phyloP scores from a whole-genome alignment of 2,888 invertebrate species.

The Archaeoteleia sp. region DNA sequence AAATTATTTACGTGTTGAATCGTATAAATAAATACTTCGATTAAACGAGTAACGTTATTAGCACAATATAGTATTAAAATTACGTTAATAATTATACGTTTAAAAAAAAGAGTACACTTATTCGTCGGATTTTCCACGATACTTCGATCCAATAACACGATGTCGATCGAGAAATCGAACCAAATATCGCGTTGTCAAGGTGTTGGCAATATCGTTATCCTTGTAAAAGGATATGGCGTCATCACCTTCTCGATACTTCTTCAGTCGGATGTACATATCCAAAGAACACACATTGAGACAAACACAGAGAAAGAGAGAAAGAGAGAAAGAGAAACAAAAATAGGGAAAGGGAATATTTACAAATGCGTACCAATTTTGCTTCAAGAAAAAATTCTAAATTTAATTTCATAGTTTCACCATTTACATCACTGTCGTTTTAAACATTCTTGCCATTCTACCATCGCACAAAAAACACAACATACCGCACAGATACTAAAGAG shows the following conservation, averaged over 20 bases:
- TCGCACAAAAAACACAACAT: no score
- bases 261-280: constrained; percentile 38
- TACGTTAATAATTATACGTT: not conserved
- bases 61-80: no score
- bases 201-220: constrained; percentile 46
- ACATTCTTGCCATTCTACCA: no score
- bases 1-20: no score
- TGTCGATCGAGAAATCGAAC: constrained; percentile 40
- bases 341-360: constrained; percentile 17
- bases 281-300: constrained; percentile 30
- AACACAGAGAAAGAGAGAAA: constrained; percentile 25
- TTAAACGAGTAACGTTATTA: no score
- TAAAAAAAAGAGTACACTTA: not conserved
- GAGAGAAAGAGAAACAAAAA: constrained; percentile 5
- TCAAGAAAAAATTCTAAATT: no score
- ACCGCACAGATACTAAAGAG: no score
- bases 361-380: no score
- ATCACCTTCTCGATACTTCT: constrained; percentile 48
- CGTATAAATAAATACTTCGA: no score
- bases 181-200: constrained; percentile 50
- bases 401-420: no score
- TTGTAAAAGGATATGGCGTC: constrained; percentile 53
- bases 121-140: no score
- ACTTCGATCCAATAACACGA: constrained; percentile 18
- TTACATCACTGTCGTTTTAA: no score